phyloP scores from a whole-genome alignment of 2,797 vertebrate species.

The Neopelma chrysocephalum region DNA sequence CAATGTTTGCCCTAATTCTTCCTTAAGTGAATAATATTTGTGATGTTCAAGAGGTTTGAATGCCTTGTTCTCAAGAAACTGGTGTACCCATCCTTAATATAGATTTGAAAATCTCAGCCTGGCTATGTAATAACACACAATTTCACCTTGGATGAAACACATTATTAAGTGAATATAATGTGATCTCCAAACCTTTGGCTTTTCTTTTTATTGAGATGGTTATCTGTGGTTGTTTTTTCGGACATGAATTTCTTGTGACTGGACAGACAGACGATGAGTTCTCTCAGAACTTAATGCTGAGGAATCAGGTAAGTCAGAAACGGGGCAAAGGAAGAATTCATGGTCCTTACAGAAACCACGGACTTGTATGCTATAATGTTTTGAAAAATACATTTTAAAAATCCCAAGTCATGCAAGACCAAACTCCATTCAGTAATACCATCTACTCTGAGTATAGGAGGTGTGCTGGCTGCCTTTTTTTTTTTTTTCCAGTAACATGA shows the following conservation, averaged over 20 bases:
- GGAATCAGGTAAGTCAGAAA: not conserved
- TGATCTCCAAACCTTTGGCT: not conserved
- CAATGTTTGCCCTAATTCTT: not conserved
- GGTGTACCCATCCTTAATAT: fast-evolving
- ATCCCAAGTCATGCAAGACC: not conserved
- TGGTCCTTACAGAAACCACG: not conserved
- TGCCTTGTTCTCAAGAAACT: not conserved
- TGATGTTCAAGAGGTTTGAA: not conserved
- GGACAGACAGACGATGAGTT: not conserved
- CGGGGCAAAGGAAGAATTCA: not conserved
- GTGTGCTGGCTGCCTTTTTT: not conserved
- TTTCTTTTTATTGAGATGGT: not conserved
- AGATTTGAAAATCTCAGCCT: not conserved
- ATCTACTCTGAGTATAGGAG: not conserved
- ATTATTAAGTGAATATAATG: not conserved
- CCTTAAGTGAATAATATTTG: not conserved
- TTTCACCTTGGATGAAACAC: not conserved
- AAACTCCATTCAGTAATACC: not conserved
- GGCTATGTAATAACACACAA: not conserved
- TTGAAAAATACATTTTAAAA: not conserved
- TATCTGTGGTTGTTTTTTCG: not conserved
- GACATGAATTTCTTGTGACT: not conserved
- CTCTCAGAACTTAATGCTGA: not conserved
- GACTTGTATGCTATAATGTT: not conserved
- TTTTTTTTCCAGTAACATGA: not conserved